Evolutionary conservation across 2,113 vertebrate species (phyloP), one percentile per base, ranked within the genome.

Genomic region (Pseudopipra pipra): DNA sequence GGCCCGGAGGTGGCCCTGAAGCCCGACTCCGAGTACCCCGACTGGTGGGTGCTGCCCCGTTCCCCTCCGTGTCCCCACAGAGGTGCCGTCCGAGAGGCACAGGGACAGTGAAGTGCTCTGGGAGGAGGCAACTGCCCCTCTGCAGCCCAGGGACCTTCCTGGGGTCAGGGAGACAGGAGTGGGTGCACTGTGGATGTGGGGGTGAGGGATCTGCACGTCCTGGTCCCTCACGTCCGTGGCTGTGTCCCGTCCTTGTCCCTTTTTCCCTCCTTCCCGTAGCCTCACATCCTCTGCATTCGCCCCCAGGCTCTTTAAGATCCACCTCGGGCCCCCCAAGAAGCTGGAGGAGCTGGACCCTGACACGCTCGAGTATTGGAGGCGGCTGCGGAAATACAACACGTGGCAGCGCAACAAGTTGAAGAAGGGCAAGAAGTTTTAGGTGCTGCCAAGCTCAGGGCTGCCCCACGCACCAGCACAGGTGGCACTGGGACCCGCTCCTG

Each of bases 241-340:
- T 73, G 24, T 0, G 0, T 39, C 39, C 31, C 0, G 0, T 44
- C 19, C 55, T 55, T 14, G 46, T 63, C 33, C 27, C 4, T 65
- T 70, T 46, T 46, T 8, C 14, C 25, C 18, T 74, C 27, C 27
- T 33, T n/a, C 37, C 22, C 0, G 0, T 37, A 46, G 31, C 43
- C 18, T 85, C 62, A 41, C 12, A 3, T 31, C 11, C 55, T 83
- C 59, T 71, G 31, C 3, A 0, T 91, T 39, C 1, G 1, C 28
- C 12, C 6, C 10, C 92, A 99, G 99, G 99, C 98, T 99, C 86
- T 99, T 99, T 90, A 94, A 99, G 89, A 73, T 99, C 94, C 92
- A 99, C 37, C 71, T 99, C 0, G 99, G 99, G 0, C 93, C 96
- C 2, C 97, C 98, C 8, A 98, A 98, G 96, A 98, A 97, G 72